Base-by-base conservation (phyloP, 2,888 invertebrate genomes). In the Andrena fulva region DNA sequence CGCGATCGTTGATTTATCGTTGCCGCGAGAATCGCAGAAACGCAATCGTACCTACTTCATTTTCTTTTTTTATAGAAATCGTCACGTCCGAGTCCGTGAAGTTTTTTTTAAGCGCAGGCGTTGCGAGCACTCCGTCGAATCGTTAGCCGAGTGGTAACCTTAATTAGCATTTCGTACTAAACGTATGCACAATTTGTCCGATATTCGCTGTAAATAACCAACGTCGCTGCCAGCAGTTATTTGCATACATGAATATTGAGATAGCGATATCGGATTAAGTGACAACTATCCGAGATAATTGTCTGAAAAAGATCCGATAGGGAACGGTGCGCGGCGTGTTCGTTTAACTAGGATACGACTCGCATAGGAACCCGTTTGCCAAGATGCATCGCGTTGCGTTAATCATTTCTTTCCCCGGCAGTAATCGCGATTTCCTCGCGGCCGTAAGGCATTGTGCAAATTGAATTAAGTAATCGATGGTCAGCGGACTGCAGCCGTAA, bases 161-260 rank as follows among this genome's bases (percentile, higher is more conserved):
- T 72, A 69, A 78, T 82, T 78, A 84, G 64, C 78, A 75, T 75
- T 69, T 64, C 35, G 35, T 54, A 67, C 48, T 66, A 79, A 80
- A 71, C 52, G 78, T 78, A 78, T 71, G 82, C 82, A 73, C 84
- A 78, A 75, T 84, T 78, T 82, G 83, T 82, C 78, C 52, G 72
- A 73, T 79, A 82, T 84, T 82, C 75, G 69, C 50, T 62, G 60
- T 73, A 80, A 84, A 80, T 84, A 82, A 82, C 60, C 66, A 71
- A 77, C 27, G 54, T 35, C 8, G 70, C 71, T 64, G 63, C 67
- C 70, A 67, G n/a, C 54, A 29, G 66, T 77, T 33, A 84, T 85
- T 84, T 80, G 83, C 84, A 85, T 84, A 80, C 74, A 85, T 85
- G 80, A 83, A 85, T 85, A 85, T 85, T 77, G 74, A 77, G 63